These are phyloP conservation scores for Rhodinocichla rosea DNA, from an alignment of 2,113 vertebrate species.

Conservation along the genomic window DNA sequence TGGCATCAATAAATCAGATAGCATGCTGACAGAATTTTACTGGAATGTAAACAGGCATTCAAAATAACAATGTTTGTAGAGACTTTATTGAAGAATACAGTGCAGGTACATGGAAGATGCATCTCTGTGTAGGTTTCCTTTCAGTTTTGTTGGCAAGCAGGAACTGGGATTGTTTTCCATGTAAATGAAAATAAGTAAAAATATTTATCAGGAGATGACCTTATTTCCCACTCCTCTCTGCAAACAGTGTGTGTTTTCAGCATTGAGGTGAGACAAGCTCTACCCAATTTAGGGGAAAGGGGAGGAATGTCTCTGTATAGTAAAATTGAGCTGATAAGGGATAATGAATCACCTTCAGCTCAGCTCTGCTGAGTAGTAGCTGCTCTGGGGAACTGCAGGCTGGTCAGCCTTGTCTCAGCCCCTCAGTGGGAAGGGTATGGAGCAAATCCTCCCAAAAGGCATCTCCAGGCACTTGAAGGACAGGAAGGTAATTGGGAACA, in stretches of 20 bases:
- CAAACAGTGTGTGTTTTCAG: background rate
- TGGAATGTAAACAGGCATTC: slow-evolving; percentile 63
- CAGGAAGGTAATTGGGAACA: background rate
- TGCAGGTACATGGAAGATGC: background rate
- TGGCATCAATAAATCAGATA: slow-evolving; percentile 64
- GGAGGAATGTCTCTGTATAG: slow-evolving; percentile 49
- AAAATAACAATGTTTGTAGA: background rate
- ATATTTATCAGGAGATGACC: background rate
- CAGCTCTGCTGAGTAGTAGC: background rate
- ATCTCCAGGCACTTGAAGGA: background rate
- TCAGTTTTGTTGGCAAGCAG: background rate
- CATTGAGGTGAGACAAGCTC: background rate
- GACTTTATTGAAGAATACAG: background rate
- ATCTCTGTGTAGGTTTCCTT: background rate
- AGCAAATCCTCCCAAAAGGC: background rate
- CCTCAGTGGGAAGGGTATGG: background rate
- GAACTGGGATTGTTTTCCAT: background rate
- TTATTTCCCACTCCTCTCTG: background rate
- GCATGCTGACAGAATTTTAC: background rate
- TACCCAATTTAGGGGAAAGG: slow-evolving; percentile 35
- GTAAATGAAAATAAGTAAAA: background rate
- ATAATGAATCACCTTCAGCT: slow-evolving; percentile 39
- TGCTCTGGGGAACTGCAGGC: background rate
- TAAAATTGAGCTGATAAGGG: slow-evolving; percentile 41
- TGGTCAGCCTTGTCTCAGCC: background rate